A percentile compares a stretch with the other conserved stretches of the same genome.
Evolutionary conservation across 2,113 vertebrate species (phyloP).

Genomic region (Kryptolebias marmoratus): DNA sequence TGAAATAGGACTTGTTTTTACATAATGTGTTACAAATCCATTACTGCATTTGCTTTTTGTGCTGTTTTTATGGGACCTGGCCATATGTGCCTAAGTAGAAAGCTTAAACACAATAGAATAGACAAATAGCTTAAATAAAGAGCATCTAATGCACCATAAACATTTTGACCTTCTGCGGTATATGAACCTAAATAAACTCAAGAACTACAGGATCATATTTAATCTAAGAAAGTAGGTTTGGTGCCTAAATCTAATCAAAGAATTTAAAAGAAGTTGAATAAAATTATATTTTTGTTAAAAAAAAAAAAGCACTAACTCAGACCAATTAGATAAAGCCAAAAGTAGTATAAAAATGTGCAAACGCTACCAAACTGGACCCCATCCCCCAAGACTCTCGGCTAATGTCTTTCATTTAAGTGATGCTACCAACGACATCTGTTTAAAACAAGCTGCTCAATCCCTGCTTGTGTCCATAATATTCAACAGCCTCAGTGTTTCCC

Average conservation of each 20-base stretch:
- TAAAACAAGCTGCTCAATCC: neutral
- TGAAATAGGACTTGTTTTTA: neutral
- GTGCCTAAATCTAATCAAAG: too few relatives aligned
- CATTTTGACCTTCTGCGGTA: neutral
- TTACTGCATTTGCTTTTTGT: neutral
- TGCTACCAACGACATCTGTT: neutral
- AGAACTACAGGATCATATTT: too few relatives aligned
- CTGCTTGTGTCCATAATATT: neutral
- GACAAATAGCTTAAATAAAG: too few relatives aligned
- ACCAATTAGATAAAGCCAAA: neutral
- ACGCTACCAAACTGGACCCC: neutral
- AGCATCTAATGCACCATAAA: neutral
- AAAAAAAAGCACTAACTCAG: neutral
- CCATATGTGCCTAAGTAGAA: too few relatives aligned
- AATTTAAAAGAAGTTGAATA: too few relatives aligned
- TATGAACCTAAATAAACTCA: too few relatives aligned
- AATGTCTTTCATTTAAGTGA: neutral
- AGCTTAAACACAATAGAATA: neutral
- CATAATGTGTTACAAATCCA: neutral
- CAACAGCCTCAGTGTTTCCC: neutral
- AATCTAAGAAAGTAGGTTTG: too few relatives aligned
- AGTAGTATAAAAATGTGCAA: neutral
- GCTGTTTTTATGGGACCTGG: neutral
- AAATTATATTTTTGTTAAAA: neutral
- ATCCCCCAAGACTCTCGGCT: neutral